Evolutionary conservation across 1,140 invertebrate genomes (phyloP), one percentile per base, ranked within the genome.

Genomic region (Pogonognathellus flavescens): DNA sequence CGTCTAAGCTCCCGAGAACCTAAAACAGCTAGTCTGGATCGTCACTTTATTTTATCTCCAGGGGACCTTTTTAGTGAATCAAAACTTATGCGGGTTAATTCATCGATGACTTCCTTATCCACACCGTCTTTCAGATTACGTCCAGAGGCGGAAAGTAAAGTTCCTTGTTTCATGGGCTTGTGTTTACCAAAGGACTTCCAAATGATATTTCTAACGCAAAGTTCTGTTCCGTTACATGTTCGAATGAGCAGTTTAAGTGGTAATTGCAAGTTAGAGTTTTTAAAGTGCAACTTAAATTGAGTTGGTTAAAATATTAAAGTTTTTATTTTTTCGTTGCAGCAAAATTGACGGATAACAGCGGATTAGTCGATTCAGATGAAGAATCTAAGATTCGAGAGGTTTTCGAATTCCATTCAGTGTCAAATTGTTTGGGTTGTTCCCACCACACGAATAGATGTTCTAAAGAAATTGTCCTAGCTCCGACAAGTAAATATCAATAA

Each of bases 151-250:
- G 87, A 88, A 55, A 82, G 49, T 6, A 84, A 83, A 57, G 85
- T 84, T 14, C 87, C 86, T 66, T 93, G 91, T 88, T 96, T 95
- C 89, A 93, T 95, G 92, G 96, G 96, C 31, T 94, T 97, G 57
- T 94, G 94, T 90, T 91, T 97, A 89, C 96, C 96, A 1, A 91
- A 92, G 84, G 93, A 93, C 89, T 91, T 96, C 2, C 90, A 92
- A 7, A 92, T 93, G 59, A 91, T 97, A 82, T 96, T 96, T 90
- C 94, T 95, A 10, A 81, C 80, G 10, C 80, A 81, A 20, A 41
- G 41, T 18, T 76, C 70, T 5, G 25, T 76, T 18, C 70, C 70
- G 6, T 76, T 76, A n/a, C 70, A 76, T 18, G 70, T 76, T 50
- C 70, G 70, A 16, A 87, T 20, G 66, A 55, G 49, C 49, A 76